Percentiles rank a stretch among this genome's conserved stretches.
phyloP scores from a whole-genome alignment of 2,888 invertebrate genomes.

The Salticus scenicus region DNA sequence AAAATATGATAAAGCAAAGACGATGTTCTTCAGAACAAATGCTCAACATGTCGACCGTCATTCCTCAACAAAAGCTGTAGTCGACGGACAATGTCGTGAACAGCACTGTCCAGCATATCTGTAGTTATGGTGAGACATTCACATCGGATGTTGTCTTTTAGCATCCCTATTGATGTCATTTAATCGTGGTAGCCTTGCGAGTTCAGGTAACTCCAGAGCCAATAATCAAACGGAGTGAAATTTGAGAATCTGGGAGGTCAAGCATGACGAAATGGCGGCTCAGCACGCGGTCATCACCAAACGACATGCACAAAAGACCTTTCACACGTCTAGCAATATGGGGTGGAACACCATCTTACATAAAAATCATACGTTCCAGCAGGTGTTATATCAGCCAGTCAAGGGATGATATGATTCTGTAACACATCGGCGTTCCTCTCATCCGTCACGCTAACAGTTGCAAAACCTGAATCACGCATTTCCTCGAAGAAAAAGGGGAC shows the following conservation, averaged over 20 bases:
- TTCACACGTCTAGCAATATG: too few species aligned
- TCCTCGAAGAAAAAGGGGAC: conserved; percentile 2
- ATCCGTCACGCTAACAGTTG: conserved; percentile 2
- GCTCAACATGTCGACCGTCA: background rate
- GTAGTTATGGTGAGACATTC: too few species aligned
- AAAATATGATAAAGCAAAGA: too few species aligned
- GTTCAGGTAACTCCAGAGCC: conserved; percentile 6
- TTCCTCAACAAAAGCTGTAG: conserved; percentile 9
- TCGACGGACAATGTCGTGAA: conserved; percentile 4
- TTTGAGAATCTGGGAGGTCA: background rate
- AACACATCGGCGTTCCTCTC: conserved; percentile 8
- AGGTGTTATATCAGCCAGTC: conserved; percentile 13
- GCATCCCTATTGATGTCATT: too few species aligned
- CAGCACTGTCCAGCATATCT: conserved; percentile 8
- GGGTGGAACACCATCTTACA: too few species aligned
- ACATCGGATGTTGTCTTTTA: too few species aligned
- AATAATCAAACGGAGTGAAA: background rate
- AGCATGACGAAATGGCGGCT: background rate
- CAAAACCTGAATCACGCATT: conserved; percentile 16
- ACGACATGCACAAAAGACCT: too few species aligned
- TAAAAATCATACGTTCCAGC: background rate
- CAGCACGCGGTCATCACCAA: too few species aligned
- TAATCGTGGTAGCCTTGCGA: background rate
- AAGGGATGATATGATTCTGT: conserved; percentile 19
- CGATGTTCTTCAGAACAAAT: too few species aligned